Base-by-base conservation (phyloP, 2,797 vertebrate species). In the Decapterus maruadsi region DNA sequence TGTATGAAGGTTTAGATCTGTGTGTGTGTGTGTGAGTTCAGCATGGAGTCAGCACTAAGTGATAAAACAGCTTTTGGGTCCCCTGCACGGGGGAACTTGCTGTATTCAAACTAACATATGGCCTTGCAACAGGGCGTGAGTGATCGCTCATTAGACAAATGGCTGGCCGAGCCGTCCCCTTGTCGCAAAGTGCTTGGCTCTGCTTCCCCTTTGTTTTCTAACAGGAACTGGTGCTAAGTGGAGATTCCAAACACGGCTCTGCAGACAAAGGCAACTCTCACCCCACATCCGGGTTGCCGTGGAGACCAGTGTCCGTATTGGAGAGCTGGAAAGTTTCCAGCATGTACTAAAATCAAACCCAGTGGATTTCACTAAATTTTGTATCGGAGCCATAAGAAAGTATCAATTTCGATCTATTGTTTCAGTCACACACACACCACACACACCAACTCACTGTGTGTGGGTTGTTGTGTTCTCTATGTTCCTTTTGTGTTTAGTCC, bases 121-220 rank as follows among this genome's bases (percentile, higher is more conserved):
- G 93, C 85, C 80, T 87, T 87, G 84, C 87, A 91, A 85, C 89
- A 81, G 78, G 77, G 80, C 88, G 86, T 86, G 92, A 90, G 88
- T 84, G 89, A 92, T 90, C 82, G 65, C 82, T 95, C 91, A 93
- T 94, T 93, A 90, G 87, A 93, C 91, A 93, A 94, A 94, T 89
- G 91, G 87, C 76, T 51, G 86, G 84, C 91, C 89, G 80, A 87
- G 90, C 90, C 89, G 88, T 83, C 85, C 86, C 83, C 78, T 75
- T 53, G 80, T 90, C 83, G 77, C 84, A 85, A 91, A 90, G 90
- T 63, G 83, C 83, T 69, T 48, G 38, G 67, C 82, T 75, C 76
- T 72, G 80, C 80, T 59, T 59, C 81, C 74, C 87, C 62, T 91
- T 92, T 91, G 89, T 94, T 92, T 92, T 89, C 81, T 10, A 87